Base-by-base conservation (phyloP, 2,797 vertebrate species). In the Champsocephalus esox region DNA sequence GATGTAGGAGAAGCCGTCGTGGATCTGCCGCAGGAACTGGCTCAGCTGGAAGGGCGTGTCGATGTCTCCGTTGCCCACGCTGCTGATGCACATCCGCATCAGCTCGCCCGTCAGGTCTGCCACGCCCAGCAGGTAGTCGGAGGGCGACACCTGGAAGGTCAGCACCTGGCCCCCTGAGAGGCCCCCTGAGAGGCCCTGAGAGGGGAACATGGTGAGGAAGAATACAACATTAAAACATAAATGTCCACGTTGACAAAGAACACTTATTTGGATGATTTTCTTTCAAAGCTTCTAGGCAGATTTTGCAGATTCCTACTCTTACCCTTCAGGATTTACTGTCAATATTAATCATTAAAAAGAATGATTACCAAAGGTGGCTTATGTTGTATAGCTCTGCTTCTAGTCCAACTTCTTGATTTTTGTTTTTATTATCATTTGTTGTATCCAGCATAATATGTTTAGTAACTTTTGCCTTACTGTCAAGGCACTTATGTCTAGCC, bases 21-120 rank as follows among this genome's bases (percentile, higher is more conserved):
- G 97, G 85, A 99, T 97, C 87, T 99, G 96, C 1, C 97, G 94
- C 63, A 99, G 87, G 90, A 99, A 99, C 92, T 97, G 96, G 89
- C 97, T 95, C 83, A 99, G 95, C 92, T 98, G 96, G 84, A 99
- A 99, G n/a, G 98, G 98, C 0, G 98, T 99, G 91, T 99, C 97
- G 6, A 99, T 97, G 89, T 99, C 98, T 2, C 98, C 98, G 0
- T 99, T 99, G 2, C 98, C 98, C 66, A 99, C 97, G 0, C 98
- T 99, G 94, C 95, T 96, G 80, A 99, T 99, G 80, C 98, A 99
- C 94, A 99, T 95, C 1, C 98, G 93, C 98, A 99, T 99, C 83
- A 99, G 92, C 92, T 99, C 98, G 12, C 98, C 98, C 0, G 98
- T 99, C 57, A 99, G 92, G 84, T 99, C 98, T 0, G 98, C 98